A percentile compares a stretch with the other conserved stretches of the same genome.
Evolutionary conservation across 2,797 vertebrate genomes (phyloP).

Genomic region (Micropoecilia bifurca): DNA sequence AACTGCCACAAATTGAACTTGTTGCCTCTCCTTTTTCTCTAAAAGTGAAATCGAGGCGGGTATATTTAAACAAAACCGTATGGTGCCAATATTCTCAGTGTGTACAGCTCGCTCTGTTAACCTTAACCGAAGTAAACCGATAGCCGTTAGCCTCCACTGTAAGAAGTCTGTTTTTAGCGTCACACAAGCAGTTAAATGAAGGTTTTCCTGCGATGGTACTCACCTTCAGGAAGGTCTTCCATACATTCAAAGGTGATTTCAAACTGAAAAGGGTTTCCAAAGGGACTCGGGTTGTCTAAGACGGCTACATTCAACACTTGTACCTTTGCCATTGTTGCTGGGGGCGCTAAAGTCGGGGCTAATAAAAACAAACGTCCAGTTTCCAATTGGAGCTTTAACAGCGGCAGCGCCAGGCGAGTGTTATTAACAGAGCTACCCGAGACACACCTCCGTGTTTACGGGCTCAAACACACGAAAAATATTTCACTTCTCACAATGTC

Average conservation of each 20-base stretch:
- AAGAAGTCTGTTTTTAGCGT: conserved; percentile 37
- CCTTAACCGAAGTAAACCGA: not conserved
- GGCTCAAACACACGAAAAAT: not conserved
- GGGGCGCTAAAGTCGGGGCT: conserved; percentile 37
- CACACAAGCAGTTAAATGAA: conserved; percentile 73
- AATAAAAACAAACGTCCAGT: conserved; percentile 55
- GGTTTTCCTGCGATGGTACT: conserved; percentile 65
- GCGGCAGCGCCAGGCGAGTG: conserved; percentile 4
- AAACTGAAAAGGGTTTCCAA: conserved; percentile 93
- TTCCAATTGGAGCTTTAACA: conserved; percentile 50
- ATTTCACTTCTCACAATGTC: not conserved
- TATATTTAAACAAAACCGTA: not conserved
- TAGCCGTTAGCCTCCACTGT: not conserved
- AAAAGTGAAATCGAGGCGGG: not conserved
- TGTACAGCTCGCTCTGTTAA: too few relatives aligned
- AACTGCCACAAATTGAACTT: not conserved
- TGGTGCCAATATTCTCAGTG: not conserved
- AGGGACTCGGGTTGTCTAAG: conserved; percentile 88
- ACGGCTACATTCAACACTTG: conserved; percentile 89
- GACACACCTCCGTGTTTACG: not conserved
- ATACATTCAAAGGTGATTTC: conserved; percentile 94
- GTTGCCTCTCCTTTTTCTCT: not conserved
- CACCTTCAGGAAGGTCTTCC: conserved; percentile 91
- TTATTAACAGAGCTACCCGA: not conserved
- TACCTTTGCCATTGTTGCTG: conserved; percentile 89